Percentiles rank a stretch among this genome's conserved stretches.
Evolutionary conservation across 2,888 invertebrate genomes (phyloP).

Genomic region (Aplocera efformata): DNA sequence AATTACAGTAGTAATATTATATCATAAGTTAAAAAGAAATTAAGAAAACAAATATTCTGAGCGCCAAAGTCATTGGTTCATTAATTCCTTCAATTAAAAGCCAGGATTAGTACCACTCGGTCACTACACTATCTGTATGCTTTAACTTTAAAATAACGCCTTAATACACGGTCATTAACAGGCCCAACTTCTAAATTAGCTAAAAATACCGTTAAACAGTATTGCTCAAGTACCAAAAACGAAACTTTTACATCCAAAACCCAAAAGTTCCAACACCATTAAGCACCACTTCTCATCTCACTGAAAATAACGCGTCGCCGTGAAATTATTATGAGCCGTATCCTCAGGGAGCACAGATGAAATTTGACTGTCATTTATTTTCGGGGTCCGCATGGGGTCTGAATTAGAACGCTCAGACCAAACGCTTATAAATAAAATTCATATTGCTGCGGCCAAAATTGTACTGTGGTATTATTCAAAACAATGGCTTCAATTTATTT

Average conservation of each 20-base stretch:
- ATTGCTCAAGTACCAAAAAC: conserved; percentile 4
- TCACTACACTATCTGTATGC: too few species aligned
- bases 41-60: too few species aligned
- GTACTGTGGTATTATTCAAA: too few species aligned
- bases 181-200: conserved; percentile 1
- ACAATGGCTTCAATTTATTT: too few species aligned
- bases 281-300: conserved; percentile 14
- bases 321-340: conserved; percentile 9
- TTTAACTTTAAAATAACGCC: too few species aligned
- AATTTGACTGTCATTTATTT: conserved; percentile 1
- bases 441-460: background rate
- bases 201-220: conserved; percentile 9
- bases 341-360: conserved; percentile 2
- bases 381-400: conserved; percentile 11
- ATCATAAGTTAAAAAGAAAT: too few species aligned
- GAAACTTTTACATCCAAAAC: conserved; percentile 14
- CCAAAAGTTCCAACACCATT: conserved; percentile 15
- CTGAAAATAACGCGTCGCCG: conserved; percentile 8
- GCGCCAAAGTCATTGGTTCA: too few species aligned
- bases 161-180: too few species aligned
- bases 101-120: too few species aligned
- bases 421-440: conserved; percentile 7
- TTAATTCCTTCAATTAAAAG: too few species aligned
- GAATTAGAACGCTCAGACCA: conserved; percentile 4
- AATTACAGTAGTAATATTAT: too few species aligned